These are phyloP conservation scores for Gryllus bimaculatus DNA, from an alignment of 1,140 invertebrate genomes.

Conservation along the genomic window DNA sequence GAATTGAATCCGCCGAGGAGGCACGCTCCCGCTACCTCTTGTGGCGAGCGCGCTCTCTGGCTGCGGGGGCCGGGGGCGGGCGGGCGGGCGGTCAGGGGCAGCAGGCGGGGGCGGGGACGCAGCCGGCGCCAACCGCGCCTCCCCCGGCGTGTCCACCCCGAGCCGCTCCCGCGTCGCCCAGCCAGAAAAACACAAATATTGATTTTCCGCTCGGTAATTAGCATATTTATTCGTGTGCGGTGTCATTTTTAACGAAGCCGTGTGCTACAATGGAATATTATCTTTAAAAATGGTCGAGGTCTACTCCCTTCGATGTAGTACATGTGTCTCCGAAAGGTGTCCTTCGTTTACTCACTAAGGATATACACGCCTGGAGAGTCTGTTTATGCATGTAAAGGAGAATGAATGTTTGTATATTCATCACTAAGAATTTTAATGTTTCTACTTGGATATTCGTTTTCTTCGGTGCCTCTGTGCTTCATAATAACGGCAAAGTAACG, in stretches of 20 bases:
- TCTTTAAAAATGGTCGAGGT: neutral
- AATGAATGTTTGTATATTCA: neutral
- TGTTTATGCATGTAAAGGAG: neutral
- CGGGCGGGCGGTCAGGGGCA: too few species aligned
- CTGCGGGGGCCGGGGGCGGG: too few species aligned
- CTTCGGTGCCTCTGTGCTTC: neutral
- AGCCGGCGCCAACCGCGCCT: neutral
- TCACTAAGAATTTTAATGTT: neutral
- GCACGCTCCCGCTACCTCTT: neutral
- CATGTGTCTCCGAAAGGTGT: neutral
- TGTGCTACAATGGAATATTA: neutral
- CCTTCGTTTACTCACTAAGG: neutral
- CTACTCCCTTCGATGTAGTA: neutral
- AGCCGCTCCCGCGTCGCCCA: neutral
- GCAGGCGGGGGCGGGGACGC: too few species aligned
- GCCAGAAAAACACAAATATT: slow-evolving; percentile 5
- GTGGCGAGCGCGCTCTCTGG: neutral
- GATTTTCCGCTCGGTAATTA: neutral
- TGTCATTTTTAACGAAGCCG: neutral
- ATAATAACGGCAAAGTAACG: neutral
- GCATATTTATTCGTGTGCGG: slow-evolving; percentile 3
- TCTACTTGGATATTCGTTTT: neutral
- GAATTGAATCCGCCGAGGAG: neutral
- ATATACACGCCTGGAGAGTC: neutral
- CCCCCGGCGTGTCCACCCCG: neutral